Conservation (phyloP, 2,113 vertebrate genomes). For the Crotalus helleri region DNA sequence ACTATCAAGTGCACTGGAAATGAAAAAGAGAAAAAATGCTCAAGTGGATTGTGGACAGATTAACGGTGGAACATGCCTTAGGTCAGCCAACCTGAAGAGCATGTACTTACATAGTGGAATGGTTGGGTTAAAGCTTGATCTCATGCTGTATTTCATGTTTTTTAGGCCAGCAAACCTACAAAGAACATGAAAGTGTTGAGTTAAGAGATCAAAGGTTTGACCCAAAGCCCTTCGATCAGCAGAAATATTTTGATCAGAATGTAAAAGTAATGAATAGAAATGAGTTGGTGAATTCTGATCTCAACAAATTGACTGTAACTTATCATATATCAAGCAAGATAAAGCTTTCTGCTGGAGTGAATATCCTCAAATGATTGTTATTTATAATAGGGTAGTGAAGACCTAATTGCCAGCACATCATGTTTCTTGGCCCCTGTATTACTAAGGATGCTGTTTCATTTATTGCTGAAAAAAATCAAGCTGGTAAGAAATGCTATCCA, state of each 20-base stretch:
- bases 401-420: neutral
- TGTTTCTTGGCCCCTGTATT: neutral
- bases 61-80: slow-evolving; percentile 13
- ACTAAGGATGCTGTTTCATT: neutral
- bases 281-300: neutral
- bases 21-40: neutral
- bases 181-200: slow-evolving; percentile 48
- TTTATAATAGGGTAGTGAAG: neutral
- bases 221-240: neutral
- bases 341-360: rapidly evolving
- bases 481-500: neutral
- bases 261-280: neutral
- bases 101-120: neutral
- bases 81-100: slow-evolving; percentile 60
- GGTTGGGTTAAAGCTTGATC: neutral
- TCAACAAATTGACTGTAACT: neutral
- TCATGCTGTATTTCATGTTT: slow-evolving; percentile 37
- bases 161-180: slow-evolving; percentile 85
- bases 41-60: neutral
- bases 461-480: slow-evolving; percentile 4
- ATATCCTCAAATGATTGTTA: neutral
- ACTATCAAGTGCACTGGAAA: neutral
- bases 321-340: neutral
- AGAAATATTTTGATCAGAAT: neutral
- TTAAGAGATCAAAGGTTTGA: neutral